Evolutionary conservation across 1,140 invertebrate genomes (phyloP), one percentile per base, ranked within the genome.

Genomic region (Pseudomyrmex gracilis): DNA sequence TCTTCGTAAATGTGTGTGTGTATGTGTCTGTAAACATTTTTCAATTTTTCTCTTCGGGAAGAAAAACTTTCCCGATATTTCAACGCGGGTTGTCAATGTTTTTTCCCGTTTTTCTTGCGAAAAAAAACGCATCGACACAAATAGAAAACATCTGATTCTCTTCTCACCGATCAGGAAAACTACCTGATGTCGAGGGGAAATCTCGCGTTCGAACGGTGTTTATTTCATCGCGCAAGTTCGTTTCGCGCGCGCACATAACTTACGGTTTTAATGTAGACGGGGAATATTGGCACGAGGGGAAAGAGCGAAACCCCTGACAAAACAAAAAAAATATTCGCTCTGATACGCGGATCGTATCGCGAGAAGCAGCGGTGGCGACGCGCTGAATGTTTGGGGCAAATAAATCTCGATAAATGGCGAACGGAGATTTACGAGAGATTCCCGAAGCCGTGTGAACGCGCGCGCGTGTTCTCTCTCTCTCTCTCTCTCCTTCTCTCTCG

Each of bases 371-470:
- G 58, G 73, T 60, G 73, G 43, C 76, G 64, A 78, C 17, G 76
- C 51, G 64, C 51, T 66, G 66, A 71, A 55, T 80, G 76, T 80
- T 80, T 80, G 76, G 66, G 34, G 20, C 71, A 55, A 80, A 80
- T 80, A 80, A 80, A 80, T 80, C 76, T 71, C 66, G 76, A 80
- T 80, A 80, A 80, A 80, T 80, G 68, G 66, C 66, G 76, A 60
- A 49, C 53, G 43, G 53, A 80, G 76, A 80, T 80, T 80, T 80
- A 80, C 22, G 76, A 60, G 66, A 71, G 66, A n/a, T 20, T 58
- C 22, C 66, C 66, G 45, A 78, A 68, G 67, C 43, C 22, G 73
- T 73, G 34, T 34, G 34, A 34, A 20, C 34, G 15, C 43, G 70
- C 7, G 45, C 22, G 73, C 13, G 17, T 43, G 55, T 10, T 12